A percentile compares a stretch with the other conserved stretches of the same genome.
phyloP scores from a whole-genome alignment of 2,888 invertebrate genomes.

The Blastobasis adustella region DNA sequence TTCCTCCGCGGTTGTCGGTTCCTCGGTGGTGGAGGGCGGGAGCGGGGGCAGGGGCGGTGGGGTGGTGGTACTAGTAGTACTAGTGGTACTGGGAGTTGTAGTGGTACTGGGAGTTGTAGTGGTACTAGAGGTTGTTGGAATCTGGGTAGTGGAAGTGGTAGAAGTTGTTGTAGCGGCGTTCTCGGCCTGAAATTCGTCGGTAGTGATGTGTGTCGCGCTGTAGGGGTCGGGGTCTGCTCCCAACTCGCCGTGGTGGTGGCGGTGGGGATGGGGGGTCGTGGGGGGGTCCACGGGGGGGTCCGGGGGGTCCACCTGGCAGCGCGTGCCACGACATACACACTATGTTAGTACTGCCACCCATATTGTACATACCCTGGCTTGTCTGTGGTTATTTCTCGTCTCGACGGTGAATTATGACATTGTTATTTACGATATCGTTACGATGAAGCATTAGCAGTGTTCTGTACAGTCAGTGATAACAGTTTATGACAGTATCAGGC shows the following conservation, averaged over 20 bases:
- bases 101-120: constrained; percentile 8
- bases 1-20: constrained; percentile 34
- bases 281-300: constrained; percentile 23
- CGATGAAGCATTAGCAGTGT: too few species aligned
- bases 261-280: constrained; percentile 58
- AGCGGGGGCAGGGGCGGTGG: constrained; percentile 21
- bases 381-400: constrained; percentile 34
- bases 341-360: constrained; percentile 64
- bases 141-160: constrained; percentile 2
- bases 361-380: constrained; percentile 24
- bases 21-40: constrained; percentile 33
- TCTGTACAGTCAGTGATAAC: too few species aligned
- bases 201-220: constrained; percentile 54
- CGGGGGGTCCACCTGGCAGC: constrained; percentile 49
- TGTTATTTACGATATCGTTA: too few species aligned
- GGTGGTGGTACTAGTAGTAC: constrained; percentile 8
- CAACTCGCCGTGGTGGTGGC: constrained; percentile 63
- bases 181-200: constrained; percentile 68
- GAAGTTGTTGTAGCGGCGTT: constrained; percentile 34
- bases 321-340: constrained; percentile 55
- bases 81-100: constrained; percentile 4
- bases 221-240: constrained; percentile 7
- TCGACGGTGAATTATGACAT: too few species aligned
- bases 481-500: too few species aligned
- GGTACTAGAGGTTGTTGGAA: constrained; percentile 7